phyloP scores from a whole-genome alignment of 2,113 vertebrate genomes.

The Percopsis transmontana region DNA sequence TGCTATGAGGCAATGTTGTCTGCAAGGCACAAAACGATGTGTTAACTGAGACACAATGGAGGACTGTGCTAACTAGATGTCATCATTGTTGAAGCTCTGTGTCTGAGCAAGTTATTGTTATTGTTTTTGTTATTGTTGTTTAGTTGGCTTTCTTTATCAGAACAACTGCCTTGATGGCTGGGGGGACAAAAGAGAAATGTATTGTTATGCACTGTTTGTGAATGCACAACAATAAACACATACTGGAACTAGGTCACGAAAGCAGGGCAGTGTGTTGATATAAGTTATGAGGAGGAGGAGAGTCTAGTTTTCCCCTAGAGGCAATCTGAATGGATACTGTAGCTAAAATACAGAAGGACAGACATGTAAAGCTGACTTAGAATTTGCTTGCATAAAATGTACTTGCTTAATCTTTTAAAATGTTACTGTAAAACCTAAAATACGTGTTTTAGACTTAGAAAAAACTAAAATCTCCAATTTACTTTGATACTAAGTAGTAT shows the following conservation, averaged over 20 bases:
- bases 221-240: conserved; percentile 44
- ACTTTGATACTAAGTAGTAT: too few relatives aligned
- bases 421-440: too few relatives aligned
- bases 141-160: conserved; percentile 48
- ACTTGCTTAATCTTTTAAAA: too few relatives aligned
- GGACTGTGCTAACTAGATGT: conserved; percentile 71
- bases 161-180: conserved; percentile 45
- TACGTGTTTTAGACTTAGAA: too few relatives aligned
- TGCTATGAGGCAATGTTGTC: conserved; percentile 78
- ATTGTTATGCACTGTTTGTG: conserved; percentile 29
- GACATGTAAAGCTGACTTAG: too few relatives aligned
- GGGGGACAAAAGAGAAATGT: conserved; percentile 51
- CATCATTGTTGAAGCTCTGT: conserved; percentile 68
- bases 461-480: too few relatives aligned
- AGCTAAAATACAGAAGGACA: too few relatives aligned
- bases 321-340: too few relatives aligned
- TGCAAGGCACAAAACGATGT: conserved; percentile 71
- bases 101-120: conserved; percentile 50
- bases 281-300: not conserved
- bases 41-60: conserved; percentile 72
- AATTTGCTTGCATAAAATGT: too few relatives aligned
- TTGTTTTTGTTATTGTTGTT: conserved; percentile 59
- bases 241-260: conserved; percentile 65
- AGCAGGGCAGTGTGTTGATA: conserved; percentile 27
- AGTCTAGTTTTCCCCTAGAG: too few relatives aligned